phyloP scores from a whole-genome alignment of 2,113 vertebrate genomes.

The Gallinago jamesoni region DNA sequence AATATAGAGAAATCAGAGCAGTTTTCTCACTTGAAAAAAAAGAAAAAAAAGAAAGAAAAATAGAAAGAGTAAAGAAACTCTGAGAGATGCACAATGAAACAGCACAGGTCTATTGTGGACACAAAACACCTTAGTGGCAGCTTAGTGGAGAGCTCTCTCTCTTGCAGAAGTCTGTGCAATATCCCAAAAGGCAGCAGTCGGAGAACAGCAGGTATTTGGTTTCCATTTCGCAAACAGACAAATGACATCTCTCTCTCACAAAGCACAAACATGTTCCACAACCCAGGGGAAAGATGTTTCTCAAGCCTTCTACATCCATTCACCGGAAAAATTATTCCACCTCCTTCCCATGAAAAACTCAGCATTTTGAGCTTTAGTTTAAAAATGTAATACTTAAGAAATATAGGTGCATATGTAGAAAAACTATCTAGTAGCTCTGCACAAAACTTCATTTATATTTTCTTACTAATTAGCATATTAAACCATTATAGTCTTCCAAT shows the following conservation, averaged over 20 bases:
- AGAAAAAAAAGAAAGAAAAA: not conserved
- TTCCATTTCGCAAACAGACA: conserved; percentile 6
- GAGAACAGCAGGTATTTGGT: conserved; percentile 8
- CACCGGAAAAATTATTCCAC: conserved; percentile 4
- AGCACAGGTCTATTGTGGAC: not conserved
- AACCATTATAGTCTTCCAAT: not conserved
- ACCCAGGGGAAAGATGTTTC: conserved; percentile 44
- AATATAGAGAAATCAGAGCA: not conserved
- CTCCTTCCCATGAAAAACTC: not conserved
- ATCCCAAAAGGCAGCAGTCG: not conserved
- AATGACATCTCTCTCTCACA: conserved; percentile 13
- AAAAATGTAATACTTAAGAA: not conserved
- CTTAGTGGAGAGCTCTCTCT: not conserved
- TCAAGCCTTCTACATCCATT: conserved; percentile 25
- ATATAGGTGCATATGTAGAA: not conserved
- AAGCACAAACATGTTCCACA: conserved; percentile 8
- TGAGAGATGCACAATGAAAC: not conserved
- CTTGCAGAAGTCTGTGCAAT: not conserved
- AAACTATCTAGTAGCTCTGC: not conserved
- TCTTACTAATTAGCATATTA: not conserved
- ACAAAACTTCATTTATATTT: not conserved
- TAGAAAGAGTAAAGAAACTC: not conserved
- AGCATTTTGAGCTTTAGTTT: not conserved
- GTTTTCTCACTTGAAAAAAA: not conserved
- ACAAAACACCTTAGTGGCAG: not conserved